Conservation (phyloP, 2,797 vertebrate genomes). For the Sebastes kiyomatsui region DNA sequence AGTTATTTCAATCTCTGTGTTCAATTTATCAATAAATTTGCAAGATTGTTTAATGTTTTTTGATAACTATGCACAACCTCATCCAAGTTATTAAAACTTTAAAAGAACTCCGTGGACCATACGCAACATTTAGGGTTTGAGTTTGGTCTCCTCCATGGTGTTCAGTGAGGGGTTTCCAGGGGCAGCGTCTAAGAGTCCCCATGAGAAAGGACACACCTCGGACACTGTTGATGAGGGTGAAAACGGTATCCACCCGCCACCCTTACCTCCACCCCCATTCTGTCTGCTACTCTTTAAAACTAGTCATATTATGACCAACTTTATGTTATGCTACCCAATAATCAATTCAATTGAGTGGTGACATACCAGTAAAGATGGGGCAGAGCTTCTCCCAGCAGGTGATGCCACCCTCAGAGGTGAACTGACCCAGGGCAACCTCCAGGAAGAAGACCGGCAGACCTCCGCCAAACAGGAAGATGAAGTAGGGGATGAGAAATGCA, state of each 20-base stretch:
- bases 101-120: no score
- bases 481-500: conserved; percentile 99
- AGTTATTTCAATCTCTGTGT: no score
- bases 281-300: not conserved
- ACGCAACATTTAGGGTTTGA: no score
- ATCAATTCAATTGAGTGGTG: no score
- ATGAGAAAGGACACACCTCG: not conserved
- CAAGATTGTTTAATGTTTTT: no score
- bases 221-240: not conserved
- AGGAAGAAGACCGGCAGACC: conserved; percentile 98
- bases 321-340: no score
- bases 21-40: no score
- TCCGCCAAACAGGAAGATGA: conserved; percentile 98
- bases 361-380: conserved; percentile 94
- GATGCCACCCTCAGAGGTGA: conserved; percentile 98
- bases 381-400: conserved; percentile 99
- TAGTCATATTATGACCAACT: not conserved
- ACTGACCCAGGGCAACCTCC: conserved; percentile 96
- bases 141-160: not conserved
- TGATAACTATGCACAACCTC: no score
- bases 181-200: not conserved
- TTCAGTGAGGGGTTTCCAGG: not conserved
- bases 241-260: not conserved
- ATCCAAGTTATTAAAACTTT: no score
- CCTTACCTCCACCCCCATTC: not conserved